Evolutionary conservation across 2,113 vertebrate genomes (phyloP).

Genomic region (Mesocricetus auratus): DNA sequence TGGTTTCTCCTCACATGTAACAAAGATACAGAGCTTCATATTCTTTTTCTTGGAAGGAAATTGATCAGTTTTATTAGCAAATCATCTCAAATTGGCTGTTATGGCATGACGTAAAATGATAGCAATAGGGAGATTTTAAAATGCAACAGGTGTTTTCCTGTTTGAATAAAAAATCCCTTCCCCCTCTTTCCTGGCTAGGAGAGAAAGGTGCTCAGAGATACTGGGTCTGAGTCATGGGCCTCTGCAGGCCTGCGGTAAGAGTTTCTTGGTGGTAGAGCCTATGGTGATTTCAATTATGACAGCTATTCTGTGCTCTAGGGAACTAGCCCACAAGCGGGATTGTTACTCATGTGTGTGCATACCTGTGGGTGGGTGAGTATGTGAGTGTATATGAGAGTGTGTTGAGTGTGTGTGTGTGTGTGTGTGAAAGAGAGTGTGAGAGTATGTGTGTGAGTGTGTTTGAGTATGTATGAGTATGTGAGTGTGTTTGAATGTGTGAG

Average conservation of each 20-base stretch:
- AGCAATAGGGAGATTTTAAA: not conserved
- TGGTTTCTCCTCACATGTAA: not conserved
- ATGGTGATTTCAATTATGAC: not conserved
- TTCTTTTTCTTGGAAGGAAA: slow-evolving; percentile 47
- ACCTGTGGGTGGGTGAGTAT: not conserved
- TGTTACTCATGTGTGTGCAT: not conserved
- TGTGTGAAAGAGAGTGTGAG: not conserved
- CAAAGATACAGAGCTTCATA: not conserved
- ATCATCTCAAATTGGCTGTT: not conserved
- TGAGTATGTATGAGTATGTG: not conserved
- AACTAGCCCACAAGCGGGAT: not conserved
- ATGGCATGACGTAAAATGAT: not conserved
- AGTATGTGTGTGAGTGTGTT: not conserved
- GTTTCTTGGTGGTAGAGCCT: not conserved
- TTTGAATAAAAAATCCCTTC: not conserved
- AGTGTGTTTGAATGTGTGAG: not conserved
- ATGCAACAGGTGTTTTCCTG: not conserved
- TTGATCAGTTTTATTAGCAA: slow-evolving; percentile 12
- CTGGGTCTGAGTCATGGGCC: not conserved
- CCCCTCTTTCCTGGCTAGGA: not conserved
- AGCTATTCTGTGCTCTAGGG: not conserved
- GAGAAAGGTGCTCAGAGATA: not conserved
- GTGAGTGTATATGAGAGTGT: too few species aligned
- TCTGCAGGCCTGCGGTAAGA: not conserved
- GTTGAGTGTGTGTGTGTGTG: too few species aligned